phyloP scores from a whole-genome alignment of 2,888 invertebrate genomes.

The Philaethria dido region DNA sequence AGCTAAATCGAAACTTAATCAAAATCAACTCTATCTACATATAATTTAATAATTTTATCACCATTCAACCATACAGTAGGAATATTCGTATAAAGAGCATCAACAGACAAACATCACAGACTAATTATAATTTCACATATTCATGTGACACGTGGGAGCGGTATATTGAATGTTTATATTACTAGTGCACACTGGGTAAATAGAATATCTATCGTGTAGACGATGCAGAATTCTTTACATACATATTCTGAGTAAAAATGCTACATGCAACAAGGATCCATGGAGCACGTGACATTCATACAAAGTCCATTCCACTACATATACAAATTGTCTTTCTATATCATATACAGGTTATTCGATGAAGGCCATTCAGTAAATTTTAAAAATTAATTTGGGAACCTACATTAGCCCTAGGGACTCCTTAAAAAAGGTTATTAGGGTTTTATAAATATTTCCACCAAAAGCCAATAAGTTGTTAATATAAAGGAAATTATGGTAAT shows the following conservation, averaged over 20 bases:
- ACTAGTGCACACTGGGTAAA: not conserved
- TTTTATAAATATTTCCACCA: slow-evolving; percentile 4
- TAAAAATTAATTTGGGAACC: no score
- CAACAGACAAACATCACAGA: slow-evolving; percentile 3
- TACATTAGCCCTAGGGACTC: not conserved
- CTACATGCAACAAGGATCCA: slow-evolving; percentile 23
- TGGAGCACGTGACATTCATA: slow-evolving; percentile 25
- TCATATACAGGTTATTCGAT: not conserved
- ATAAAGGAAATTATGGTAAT: not conserved
- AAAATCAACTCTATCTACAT: slow-evolving; percentile 8
- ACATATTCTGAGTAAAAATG: slow-evolving; percentile 10
- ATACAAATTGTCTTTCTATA: not conserved
- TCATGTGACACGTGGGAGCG: not conserved
- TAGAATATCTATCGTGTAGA: not conserved
- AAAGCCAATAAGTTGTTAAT: slow-evolving; percentile 6
- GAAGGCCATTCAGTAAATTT: no score
- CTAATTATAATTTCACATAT: not conserved
- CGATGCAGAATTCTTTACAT: slow-evolving; percentile 16
- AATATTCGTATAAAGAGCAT: not conserved
- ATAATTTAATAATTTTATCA: not conserved
- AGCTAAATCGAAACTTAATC: not conserved
- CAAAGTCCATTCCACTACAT: slow-evolving; percentile 18
- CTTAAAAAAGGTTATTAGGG: not conserved
- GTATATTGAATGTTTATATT: not conserved
- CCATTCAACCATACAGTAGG: not conserved